phyloP scores from a whole-genome alignment of 1,140 invertebrate genomes.

The Tetranychus urticae region DNA sequence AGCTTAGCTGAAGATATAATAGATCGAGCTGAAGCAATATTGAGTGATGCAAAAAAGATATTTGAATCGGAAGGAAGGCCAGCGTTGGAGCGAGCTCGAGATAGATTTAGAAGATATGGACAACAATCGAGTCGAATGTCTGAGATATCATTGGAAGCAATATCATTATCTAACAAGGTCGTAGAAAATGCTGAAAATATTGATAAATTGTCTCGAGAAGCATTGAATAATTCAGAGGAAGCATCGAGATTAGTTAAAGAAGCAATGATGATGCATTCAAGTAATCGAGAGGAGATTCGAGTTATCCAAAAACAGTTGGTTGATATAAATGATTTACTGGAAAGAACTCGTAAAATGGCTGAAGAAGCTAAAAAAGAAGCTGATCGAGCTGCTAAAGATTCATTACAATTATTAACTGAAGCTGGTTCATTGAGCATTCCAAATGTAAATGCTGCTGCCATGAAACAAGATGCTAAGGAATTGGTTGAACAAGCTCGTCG shows the following conservation, averaged over 20 bases:
- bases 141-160: conserved; percentile 57
- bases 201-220: conserved; percentile 44
- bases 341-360: conserved; percentile 38
- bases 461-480: conserved; percentile 4
- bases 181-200: conserved; percentile 51
- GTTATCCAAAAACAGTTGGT: conserved; percentile 34
- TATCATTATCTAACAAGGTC: conserved; percentile 45
- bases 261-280: conserved; percentile 42
- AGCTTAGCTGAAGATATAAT: conserved; percentile 45
- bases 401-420: conserved; percentile 45
- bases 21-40: conserved; percentile 38
- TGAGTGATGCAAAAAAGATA: conserved; percentile 42
- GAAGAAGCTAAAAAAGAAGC: conserved; percentile 43
- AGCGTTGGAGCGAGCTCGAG: conserved; percentile 48
- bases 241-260: conserved; percentile 57
- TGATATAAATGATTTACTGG: conserved; percentile 14
- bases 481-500: conserved; percentile 3
- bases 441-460: conserved; percentile 34
- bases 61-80: conserved; percentile 50
- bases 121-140: conserved; percentile 77
- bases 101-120: conserved; percentile 59
- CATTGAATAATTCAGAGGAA: conserved; percentile 50
- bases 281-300: conserved; percentile 30
- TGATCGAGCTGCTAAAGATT: conserved; percentile 45
- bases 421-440: conserved; percentile 48